Conservation (phyloP, 1,140 invertebrate genomes). For the Prorops nasuta region DNA sequence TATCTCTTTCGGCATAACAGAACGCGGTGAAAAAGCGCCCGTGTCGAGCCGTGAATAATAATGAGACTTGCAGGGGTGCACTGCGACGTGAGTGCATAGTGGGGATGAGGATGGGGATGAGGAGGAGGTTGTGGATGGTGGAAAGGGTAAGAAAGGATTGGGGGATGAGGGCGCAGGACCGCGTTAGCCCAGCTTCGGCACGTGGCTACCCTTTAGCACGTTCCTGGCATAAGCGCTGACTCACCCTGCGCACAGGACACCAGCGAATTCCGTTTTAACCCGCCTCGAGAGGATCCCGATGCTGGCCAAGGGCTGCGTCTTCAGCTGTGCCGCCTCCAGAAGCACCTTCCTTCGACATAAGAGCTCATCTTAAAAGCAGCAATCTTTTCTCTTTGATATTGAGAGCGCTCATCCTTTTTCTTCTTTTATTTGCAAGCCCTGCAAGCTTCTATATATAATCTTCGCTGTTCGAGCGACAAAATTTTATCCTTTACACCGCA, state of each 20-base stretch:
- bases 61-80: conserved; percentile 37
- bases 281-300: too few species aligned
- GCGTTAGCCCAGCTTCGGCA: conserved; percentile 31
- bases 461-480: conserved; percentile 1
- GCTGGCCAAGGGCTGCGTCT: too few species aligned
- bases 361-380: too few species aligned
- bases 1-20: conserved; percentile 48
- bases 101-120: background rate
- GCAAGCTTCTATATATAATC: too few species aligned
- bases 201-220: conserved; percentile 36
- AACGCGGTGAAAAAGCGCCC: conserved; percentile 49
- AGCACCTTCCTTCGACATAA: too few species aligned
- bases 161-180: too few species aligned
- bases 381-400: too few species aligned
- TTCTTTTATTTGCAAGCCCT: too few species aligned
- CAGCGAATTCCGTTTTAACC: too few species aligned
- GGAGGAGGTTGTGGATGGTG: background rate
- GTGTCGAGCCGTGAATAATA: conserved; percentile 48
- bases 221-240: conserved; percentile 27
- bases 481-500: conserved; percentile 1
- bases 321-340: too few species aligned
- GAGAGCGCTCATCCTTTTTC: too few species aligned
- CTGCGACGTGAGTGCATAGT: conserved; percentile 24
- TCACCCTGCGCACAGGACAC: conserved; percentile 19
- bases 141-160: background rate